Evolutionary conservation across 2,113 vertebrate species (phyloP).

Genomic region (Anseranas semipalmata): DNA sequence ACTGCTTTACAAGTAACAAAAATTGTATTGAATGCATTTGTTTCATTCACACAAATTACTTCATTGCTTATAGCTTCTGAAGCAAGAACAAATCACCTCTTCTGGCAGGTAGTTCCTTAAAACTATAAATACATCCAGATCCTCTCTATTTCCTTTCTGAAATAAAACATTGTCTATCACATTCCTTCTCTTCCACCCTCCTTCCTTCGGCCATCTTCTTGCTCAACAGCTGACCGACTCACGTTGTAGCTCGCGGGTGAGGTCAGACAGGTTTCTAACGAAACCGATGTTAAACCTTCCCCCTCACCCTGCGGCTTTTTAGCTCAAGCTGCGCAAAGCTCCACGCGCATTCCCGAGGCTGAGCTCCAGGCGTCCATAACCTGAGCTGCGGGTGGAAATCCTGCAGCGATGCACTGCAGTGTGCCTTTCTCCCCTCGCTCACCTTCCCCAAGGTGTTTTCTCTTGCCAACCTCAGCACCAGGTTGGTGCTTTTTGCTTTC

Average conservation of each 20-base stretch:
- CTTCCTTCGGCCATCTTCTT: neutral
- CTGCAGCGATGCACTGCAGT: neutral
- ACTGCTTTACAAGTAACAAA: neutral
- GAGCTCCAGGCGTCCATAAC: neutral
- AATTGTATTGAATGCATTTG: neutral
- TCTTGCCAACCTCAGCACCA: neutral
- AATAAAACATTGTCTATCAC: neutral
- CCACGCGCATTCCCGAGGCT: neutral
- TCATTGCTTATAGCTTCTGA: neutral
- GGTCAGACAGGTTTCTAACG: neutral
- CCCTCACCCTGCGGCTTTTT: neutral
- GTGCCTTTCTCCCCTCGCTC: neutral
- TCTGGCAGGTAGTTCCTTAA: neutral
- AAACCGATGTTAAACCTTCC: neutral
- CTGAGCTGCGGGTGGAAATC: neutral
- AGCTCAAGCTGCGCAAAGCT: neutral
- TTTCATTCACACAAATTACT: neutral
- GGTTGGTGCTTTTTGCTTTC: neutral
- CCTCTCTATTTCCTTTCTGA: neutral
- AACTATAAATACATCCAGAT: neutral
- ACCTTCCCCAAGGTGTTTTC: neutral
- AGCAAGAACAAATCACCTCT: neutral
- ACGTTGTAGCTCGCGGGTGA: neutral
- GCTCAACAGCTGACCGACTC: neutral
- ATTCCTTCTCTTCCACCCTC: neutral